Evolutionary conservation across 2,888 invertebrate species (phyloP).

Genomic region (Metopia argyrocephala): DNA sequence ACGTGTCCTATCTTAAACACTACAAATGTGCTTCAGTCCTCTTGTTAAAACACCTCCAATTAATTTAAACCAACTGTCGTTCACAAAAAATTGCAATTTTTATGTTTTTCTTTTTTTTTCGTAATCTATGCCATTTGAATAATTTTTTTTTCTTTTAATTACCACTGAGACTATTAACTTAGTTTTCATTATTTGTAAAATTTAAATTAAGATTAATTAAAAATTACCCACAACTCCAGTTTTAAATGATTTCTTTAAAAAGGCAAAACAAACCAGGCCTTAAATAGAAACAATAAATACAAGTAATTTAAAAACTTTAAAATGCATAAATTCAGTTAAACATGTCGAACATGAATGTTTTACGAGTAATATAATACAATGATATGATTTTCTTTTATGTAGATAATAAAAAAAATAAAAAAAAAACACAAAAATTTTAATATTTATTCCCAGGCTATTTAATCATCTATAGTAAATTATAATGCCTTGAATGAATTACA

Average conservation of each 20-base stretch:
- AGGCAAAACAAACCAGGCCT: neutral
- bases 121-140: neutral
- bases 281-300: neutral
- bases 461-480: slow-evolving; percentile 38
- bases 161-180: slow-evolving; percentile 18
- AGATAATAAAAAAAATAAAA: no score
- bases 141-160: neutral
- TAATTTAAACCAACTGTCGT: no score
- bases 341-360: neutral
- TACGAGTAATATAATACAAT: neutral
- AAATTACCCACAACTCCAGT: slow-evolving; percentile 40
- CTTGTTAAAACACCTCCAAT: no score
- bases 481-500: slow-evolving; percentile 26
- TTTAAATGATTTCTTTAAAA: slow-evolving; percentile 5
- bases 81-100: no score
- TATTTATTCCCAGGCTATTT: slow-evolving; percentile 46
- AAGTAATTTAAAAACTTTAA: slow-evolving; percentile 1
- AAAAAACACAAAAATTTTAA: neutral
- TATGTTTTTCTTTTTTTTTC: no score
- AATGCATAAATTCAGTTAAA: slow-evolving; percentile 26
- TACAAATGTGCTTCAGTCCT: no score
- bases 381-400: slow-evolving; percentile 8
- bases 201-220: slow-evolving; percentile 22
- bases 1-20: no score
- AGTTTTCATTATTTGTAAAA: neutral